These are phyloP conservation scores for Limnephilus lunatus DNA, from an alignment of 2,888 invertebrate genomes.

Conservation along the genomic window DNA sequence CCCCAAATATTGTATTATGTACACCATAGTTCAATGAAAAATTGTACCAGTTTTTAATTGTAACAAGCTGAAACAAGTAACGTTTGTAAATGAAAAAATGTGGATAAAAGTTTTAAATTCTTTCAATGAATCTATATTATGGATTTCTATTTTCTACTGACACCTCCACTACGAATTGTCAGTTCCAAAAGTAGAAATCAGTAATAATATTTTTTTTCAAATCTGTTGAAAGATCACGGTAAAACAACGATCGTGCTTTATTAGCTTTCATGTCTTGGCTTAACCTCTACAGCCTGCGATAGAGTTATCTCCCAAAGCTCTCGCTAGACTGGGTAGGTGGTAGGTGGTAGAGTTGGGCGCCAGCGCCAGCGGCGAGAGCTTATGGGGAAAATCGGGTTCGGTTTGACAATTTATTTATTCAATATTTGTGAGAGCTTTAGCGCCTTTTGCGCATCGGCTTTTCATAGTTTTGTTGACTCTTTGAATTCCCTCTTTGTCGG, in stretches of 20 bases:
- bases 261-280: not conserved
- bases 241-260: not conserved
- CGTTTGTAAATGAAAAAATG: too few relatives aligned
- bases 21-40: too few relatives aligned
- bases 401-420: slow-evolving; percentile 34
- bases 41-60: too few relatives aligned
- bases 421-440: slow-evolving; percentile 38
- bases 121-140: too few relatives aligned
- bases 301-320: not conserved
- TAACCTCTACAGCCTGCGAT: not conserved
- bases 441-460: slow-evolving; percentile 3
- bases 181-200: too few relatives aligned
- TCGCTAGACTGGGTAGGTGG: not conserved
- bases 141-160: too few relatives aligned
- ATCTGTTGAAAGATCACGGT: too few relatives aligned
- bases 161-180: too few relatives aligned
- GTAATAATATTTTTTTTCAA: too few relatives aligned
- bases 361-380: not conserved
- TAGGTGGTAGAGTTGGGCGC: not conserved
- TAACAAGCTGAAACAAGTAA: too few relatives aligned
- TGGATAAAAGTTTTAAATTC: too few relatives aligned
- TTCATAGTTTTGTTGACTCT: slow-evolving; percentile 21
- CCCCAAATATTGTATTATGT: too few relatives aligned
- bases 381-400: not conserved
- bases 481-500: slow-evolving; percentile 9